phyloP scores from a whole-genome alignment of 2,113 vertebrate species.

The Syngnathus floridae region DNA sequence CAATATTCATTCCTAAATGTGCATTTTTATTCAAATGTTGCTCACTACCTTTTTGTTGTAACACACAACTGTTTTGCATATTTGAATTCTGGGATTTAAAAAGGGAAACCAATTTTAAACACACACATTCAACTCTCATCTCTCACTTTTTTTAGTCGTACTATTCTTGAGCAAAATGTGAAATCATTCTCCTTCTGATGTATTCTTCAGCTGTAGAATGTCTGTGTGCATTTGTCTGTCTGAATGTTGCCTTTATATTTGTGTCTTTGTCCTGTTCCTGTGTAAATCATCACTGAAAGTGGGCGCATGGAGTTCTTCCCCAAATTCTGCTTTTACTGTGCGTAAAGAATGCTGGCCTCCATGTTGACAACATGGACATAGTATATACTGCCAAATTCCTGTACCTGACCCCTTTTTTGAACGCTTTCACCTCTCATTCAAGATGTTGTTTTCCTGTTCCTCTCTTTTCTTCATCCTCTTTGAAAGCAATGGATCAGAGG shows the following conservation, averaged over 20 bases:
- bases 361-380: slow-evolving; percentile 66
- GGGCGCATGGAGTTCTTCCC: slow-evolving; percentile 27
- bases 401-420: slow-evolving; percentile 39
- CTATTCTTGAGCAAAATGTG: slow-evolving; percentile 43
- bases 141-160: slow-evolving; percentile 45
- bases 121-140: slow-evolving; percentile 32
- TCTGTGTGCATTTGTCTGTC: slow-evolving; percentile 28
- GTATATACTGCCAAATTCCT: slow-evolving; percentile 64
- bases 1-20: slow-evolving; percentile 51
- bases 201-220: slow-evolving; percentile 33
- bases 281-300: slow-evolving; percentile 47
- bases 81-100: slow-evolving; percentile 51
- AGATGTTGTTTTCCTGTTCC: slow-evolving; percentile 37
- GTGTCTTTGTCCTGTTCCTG: slow-evolving; percentile 42
- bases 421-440: slow-evolving; percentile 37
- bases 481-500: slow-evolving; percentile 60
- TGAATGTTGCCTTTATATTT: slow-evolving; percentile 29
- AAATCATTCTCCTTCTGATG: slow-evolving; percentile 36
- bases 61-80: slow-evolving; percentile 34
- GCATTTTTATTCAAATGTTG: slow-evolving; percentile 19
- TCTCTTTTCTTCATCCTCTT: slow-evolving; percentile 52
- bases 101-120: slow-evolving; percentile 41
- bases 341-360: slow-evolving; percentile 53
- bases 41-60: neutral
- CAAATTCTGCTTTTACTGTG: slow-evolving; percentile 40